Conservation (phyloP, 2,888 invertebrate genomes). For the Galeopsomyia nigrocyanea region DNA sequence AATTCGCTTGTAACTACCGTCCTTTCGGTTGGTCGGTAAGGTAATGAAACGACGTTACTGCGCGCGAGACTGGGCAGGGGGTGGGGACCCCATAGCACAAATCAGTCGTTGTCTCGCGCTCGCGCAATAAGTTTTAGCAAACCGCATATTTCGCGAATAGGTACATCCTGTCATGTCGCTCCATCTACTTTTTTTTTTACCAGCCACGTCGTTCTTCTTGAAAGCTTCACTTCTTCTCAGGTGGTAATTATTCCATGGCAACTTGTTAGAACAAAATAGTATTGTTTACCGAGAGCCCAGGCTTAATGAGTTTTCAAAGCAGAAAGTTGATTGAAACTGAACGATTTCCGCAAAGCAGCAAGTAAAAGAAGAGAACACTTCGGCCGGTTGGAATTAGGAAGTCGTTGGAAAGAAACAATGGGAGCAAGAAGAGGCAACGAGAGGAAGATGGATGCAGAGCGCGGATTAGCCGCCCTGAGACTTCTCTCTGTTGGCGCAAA, state of each 20-base stretch:
- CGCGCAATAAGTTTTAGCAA: constrained; percentile 8
- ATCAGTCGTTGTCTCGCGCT: constrained; percentile 32
- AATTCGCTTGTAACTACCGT: constrained; percentile 51
- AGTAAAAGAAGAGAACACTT: constrained; percentile 21
- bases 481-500: not conserved
- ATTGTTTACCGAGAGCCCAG: too few relatives aligned
- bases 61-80: too few relatives aligned
- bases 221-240: not conserved
- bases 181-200: too few relatives aligned
- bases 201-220: not conserved
- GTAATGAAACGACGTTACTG: constrained; percentile 51
- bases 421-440: constrained; percentile 1
- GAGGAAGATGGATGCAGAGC: not conserved
- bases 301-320: too few relatives aligned
- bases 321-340: too few relatives aligned
- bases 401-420: constrained; percentile 23
- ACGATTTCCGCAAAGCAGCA: constrained; percentile 18
- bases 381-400: constrained; percentile 27
- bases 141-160: too few relatives aligned
- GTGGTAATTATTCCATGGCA: too few relatives aligned
- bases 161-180: too few relatives aligned
- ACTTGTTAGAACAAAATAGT: too few relatives aligned
- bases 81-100: constrained; percentile 46
- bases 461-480: not conserved
- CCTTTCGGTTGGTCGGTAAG: constrained; percentile 47